Conservation (phyloP, 1,140 invertebrate genomes). For the Ptiloglossa arizonensis region DNA sequence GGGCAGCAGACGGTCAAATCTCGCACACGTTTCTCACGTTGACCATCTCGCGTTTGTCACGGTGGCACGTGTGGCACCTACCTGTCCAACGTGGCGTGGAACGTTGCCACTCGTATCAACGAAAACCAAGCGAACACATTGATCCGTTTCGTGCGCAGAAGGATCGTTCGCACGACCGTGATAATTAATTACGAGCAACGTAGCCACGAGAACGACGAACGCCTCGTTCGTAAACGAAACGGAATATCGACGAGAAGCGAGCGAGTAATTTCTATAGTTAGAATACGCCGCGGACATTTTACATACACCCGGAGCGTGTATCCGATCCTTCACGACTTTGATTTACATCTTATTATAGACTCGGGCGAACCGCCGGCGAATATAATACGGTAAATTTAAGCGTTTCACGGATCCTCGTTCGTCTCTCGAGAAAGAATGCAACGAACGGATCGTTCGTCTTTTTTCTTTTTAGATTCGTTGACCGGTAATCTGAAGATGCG, state of each 20-base stretch:
- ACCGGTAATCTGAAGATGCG: too few relatives aligned
- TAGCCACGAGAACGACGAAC: not conserved
- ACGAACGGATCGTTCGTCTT: too few relatives aligned
- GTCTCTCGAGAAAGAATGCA: too few relatives aligned
- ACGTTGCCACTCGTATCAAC: not conserved
- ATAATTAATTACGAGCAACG: not conserved
- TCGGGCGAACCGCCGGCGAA: not conserved
- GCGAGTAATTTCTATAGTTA: constrained; percentile 4
- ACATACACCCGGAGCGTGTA: not conserved
- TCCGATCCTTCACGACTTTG: not conserved
- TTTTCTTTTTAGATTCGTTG: too few relatives aligned
- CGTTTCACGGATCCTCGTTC: not conserved
- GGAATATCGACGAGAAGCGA: too few relatives aligned
- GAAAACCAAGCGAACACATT: not conserved
- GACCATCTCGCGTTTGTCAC: constrained; percentile 12
- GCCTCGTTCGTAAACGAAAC: not conserved
- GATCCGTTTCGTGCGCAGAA: too few relatives aligned
- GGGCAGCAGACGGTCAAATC: not conserved
- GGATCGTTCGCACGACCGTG: not conserved
- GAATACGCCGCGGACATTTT: not conserved
- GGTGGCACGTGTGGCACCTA: constrained; percentile 4
- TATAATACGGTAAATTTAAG: not conserved
- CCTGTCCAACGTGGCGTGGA: not conserved
- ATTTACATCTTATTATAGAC: constrained; percentile 14
- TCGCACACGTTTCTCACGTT: constrained; percentile 29